Evolutionary conservation across 2,888 invertebrate species (phyloP).

Genomic region (Chouioia cunea): DNA sequence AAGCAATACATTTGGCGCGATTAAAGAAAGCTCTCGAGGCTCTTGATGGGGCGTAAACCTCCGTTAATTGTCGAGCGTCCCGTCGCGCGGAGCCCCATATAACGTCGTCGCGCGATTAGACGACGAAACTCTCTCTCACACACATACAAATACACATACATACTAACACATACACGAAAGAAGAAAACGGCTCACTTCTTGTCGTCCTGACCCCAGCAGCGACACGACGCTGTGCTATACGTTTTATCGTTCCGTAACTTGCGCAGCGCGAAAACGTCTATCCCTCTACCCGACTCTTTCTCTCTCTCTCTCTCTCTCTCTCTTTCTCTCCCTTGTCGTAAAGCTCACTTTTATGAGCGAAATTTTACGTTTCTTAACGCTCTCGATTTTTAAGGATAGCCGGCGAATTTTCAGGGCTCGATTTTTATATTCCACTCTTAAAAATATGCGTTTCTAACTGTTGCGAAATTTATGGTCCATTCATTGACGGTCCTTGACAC

Average conservation of each 20-base stretch:
- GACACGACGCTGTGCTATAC: conserved; percentile 28
- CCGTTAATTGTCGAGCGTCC: conserved; percentile 49
- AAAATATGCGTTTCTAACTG: conserved; percentile 39
- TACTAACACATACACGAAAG: conserved; percentile 9
- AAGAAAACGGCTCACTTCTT: conserved; percentile 36
- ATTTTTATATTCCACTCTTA: conserved; percentile 32
- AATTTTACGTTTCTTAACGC: conserved; percentile 44
- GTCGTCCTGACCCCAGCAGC: conserved; percentile 33
- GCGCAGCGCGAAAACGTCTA: conserved; percentile 41
- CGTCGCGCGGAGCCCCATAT: conserved; percentile 25
- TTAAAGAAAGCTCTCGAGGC: conserved; percentile 51
- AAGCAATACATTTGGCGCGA: conserved; percentile 52
- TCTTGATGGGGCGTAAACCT: conserved; percentile 51
- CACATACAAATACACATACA: conserved; percentile 8
- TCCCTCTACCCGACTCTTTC: too few relatives aligned
- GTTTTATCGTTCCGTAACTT: conserved; percentile 49
- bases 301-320: background rate
- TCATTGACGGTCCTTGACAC: conserved; percentile 20
- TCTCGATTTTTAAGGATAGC: conserved; percentile 42
- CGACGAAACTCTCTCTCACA: conserved; percentile 17
- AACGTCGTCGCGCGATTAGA: conserved; percentile 41
- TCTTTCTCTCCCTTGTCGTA: conserved; percentile 30
- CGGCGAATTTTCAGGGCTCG: conserved; percentile 37
- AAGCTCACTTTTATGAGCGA: conserved; percentile 43
- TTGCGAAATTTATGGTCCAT: conserved; percentile 33